phyloP scores from a whole-genome alignment of 1,140 invertebrate species.

The Listronotus oregonensis region DNA sequence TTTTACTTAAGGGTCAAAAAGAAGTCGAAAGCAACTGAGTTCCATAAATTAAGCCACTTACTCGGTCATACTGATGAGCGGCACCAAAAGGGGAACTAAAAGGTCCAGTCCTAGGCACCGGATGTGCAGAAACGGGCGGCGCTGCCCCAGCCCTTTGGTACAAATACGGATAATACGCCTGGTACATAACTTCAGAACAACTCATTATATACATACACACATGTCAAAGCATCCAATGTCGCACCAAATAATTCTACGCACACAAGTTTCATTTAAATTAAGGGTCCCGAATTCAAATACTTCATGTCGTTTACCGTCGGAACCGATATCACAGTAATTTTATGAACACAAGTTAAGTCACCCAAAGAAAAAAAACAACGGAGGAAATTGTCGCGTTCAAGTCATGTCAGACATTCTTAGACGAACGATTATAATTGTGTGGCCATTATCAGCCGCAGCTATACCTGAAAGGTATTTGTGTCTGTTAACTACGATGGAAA shows the following conservation, averaged over 20 bases:
- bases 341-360: background rate
- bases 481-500: slow-evolving; percentile 11
- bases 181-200: slow-evolving; percentile 65
- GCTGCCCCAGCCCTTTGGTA: slow-evolving; percentile 60
- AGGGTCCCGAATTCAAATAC: slow-evolving; percentile 2
- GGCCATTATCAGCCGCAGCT: no score
- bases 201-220: slow-evolving; percentile 58
- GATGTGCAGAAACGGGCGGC: slow-evolving; percentile 54
- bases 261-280: background rate
- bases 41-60: slow-evolving; percentile 45
- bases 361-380: background rate
- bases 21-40: no score
- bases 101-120: slow-evolving; percentile 54
- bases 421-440: background rate
- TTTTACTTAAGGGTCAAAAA: no score
- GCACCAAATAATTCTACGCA: slow-evolving; percentile 26
- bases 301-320: slow-evolving; percentile 4
- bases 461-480: slow-evolving; percentile 2
- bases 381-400: slow-evolving; percentile 1
- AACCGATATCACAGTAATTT: slow-evolving; percentile 1
- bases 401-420: slow-evolving; percentile 18
- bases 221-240: slow-evolving; percentile 38
- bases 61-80: slow-evolving; percentile 61
- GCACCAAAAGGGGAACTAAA: slow-evolving; percentile 55
- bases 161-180: slow-evolving; percentile 63